Base-by-base conservation (phyloP, 2,888 invertebrate species). In the Archaeoteleia sp. region DNA sequence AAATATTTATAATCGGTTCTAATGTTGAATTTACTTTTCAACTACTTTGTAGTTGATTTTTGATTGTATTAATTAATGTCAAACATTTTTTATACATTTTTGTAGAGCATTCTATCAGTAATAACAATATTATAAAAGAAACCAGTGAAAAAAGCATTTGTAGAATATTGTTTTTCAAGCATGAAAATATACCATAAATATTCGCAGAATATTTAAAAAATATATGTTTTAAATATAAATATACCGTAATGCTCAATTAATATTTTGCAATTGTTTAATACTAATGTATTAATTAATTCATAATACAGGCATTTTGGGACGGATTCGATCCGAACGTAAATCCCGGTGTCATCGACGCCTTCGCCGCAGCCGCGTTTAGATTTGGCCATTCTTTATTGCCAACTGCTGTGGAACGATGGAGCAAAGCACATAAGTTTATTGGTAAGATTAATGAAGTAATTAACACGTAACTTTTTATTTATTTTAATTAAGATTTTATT, bases 351-450 rank as follows among this genome's bases (percentile, higher is more conserved):
- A 91, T 96, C 70, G 95, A 94, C 65, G 93, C 95, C 1, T 96
- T 96, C 82, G 93, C 95, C n/a, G 90, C 95, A 8, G 96, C 96
- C 35, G 96, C 96, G 7, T 96, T 95, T 86, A 90, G 96, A 77
- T 96, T 96, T 76, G 96, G 96, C 0, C 96, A 96, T 83, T 96
- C 96, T 0, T 86, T 96, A 10, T 85, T 96, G 66, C 96, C 96
- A 6, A 95, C 95, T 1, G 94, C 95, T 14, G 93, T 96, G 2
- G 96, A 96, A 85, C 89, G 96, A 81, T 96, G 96, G 95, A 96
- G 95, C 53, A 96, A 96, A 87, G 95, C 95, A 14, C 96, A 96
- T 84, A 96, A 96, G 86, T 96, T 96, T 80, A 95, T 96, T 72
- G 93, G 94, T 93, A 87, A 87, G 76, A 20, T 20, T 20, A 20